These are phyloP conservation scores for Enteromius trimaculatus DNA, from an alignment of 2,797 vertebrate genomes.

Conservation along the genomic window DNA sequence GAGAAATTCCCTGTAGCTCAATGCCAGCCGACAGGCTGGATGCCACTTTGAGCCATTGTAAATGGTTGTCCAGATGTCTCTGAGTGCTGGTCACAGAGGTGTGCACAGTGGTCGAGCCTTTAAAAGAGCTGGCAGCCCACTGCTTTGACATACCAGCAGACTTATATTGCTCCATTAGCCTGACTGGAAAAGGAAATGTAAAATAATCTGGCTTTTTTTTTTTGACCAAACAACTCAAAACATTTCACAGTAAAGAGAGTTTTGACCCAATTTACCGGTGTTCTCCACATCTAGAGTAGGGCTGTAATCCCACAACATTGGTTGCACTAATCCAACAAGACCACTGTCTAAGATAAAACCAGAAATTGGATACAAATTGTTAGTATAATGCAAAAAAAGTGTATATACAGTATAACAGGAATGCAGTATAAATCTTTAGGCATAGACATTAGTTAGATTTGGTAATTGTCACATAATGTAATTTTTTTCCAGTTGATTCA, in stretches of 20 bases:
- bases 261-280: slow-evolving; percentile 78
- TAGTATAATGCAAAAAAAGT: background rate
- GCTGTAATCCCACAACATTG: slow-evolving; percentile 95
- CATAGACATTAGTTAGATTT: background rate
- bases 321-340: slow-evolving; percentile 86
- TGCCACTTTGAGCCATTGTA: slow-evolving; percentile 88
- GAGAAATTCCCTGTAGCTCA: slow-evolving; percentile 83
- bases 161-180: slow-evolving; percentile 85
- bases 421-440: background rate
- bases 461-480: background rate
- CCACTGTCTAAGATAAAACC: slow-evolving; percentile 77
- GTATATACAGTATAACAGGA: background rate
- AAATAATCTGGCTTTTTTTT: background rate
- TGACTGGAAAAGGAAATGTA: slow-evolving; percentile 73
- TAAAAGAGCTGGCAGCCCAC: slow-evolving; percentile 95
- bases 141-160: slow-evolving; percentile 83
- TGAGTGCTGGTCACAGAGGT: slow-evolving; percentile 84
- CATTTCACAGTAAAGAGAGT: background rate
- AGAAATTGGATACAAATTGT: background rate
- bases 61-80: slow-evolving; percentile 90
- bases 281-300: slow-evolving; percentile 82
- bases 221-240: background rate
- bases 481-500: background rate
- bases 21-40: slow-evolving; percentile 63
- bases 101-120: slow-evolving; percentile 88